phyloP scores from a whole-genome alignment of 2,888 invertebrate genomes.

The Cosmia pyralina region DNA sequence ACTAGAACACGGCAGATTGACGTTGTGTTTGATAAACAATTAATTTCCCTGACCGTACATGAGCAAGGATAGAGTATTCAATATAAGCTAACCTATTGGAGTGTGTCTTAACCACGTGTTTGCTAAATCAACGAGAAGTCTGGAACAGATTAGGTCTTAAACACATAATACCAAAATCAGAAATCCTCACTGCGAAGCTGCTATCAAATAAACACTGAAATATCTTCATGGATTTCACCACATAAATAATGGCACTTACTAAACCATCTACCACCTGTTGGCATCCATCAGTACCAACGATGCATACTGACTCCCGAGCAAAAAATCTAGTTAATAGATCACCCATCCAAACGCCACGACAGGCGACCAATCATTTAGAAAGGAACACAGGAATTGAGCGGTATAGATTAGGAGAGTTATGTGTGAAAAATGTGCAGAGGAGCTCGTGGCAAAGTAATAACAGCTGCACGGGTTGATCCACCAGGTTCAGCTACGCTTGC shows the following conservation, averaged over 20 bases:
- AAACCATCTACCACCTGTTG: conserved; percentile 28
- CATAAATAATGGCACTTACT: conserved; percentile 13
- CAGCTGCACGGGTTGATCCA: too few relatives aligned
- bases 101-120: too few relatives aligned
- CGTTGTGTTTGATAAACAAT: background rate
- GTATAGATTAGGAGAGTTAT: conserved; percentile 15
- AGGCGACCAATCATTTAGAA: conserved; percentile 29
- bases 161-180: background rate
- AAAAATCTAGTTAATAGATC: conserved; percentile 41
- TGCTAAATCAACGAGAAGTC: too few relatives aligned
- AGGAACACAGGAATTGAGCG: conserved; percentile 24
- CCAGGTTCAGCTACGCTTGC: too few relatives aligned
- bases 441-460: too few relatives aligned
- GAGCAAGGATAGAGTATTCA: background rate
- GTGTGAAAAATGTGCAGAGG: conserved; percentile 17
- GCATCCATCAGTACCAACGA: conserved; percentile 30
- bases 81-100: background rate
- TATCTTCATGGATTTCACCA: conserved; percentile 20
- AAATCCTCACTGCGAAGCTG: background rate
- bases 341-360: conserved; percentile 13
- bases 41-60: background rate
- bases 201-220: conserved; percentile 7
- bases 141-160: background rate
- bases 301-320: conserved; percentile 20
- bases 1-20: background rate